Conservation (phyloP, 2,888 invertebrate species). For the Mesorhabditis sp. region DNA sequence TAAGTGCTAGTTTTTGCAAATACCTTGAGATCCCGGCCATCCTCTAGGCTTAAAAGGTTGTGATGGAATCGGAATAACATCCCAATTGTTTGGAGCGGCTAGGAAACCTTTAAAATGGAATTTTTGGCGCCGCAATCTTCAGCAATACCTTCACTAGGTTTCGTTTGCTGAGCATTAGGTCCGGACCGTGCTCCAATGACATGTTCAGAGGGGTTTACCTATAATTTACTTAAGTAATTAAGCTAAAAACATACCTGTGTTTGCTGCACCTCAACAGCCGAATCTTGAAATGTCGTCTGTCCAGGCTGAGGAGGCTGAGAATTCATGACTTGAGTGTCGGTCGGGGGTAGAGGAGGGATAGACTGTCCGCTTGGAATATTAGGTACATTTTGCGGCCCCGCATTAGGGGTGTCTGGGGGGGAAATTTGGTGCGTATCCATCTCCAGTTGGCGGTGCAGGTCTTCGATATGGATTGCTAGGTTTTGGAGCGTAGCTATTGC, state of each 20-base stretch:
- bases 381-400: background rate
- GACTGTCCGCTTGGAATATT: background rate
- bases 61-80: background rate
- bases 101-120: background rate
- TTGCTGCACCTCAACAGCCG: background rate
- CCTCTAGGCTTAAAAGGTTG: background rate
- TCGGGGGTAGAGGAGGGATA: background rate
- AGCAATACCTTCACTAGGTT: constrained; percentile 1
- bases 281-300: background rate
- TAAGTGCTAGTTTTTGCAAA: background rate
- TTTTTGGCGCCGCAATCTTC: background rate
- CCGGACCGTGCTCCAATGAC: background rate
- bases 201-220: background rate
- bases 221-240: background rate
- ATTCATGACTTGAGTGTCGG: too few relatives aligned
- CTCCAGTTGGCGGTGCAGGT: background rate
- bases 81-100: background rate
- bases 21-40: constrained; percentile 3
- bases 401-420: too few relatives aligned
- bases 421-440: background rate
- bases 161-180: background rate
- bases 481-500: background rate
- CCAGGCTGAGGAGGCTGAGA: background rate
- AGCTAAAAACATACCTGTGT: background rate
- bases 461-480: background rate